These are phyloP conservation scores for Daubentonia madagascariensis DNA, from an alignment of 2,113 vertebrate genomes.

Conservation along the genomic window DNA sequence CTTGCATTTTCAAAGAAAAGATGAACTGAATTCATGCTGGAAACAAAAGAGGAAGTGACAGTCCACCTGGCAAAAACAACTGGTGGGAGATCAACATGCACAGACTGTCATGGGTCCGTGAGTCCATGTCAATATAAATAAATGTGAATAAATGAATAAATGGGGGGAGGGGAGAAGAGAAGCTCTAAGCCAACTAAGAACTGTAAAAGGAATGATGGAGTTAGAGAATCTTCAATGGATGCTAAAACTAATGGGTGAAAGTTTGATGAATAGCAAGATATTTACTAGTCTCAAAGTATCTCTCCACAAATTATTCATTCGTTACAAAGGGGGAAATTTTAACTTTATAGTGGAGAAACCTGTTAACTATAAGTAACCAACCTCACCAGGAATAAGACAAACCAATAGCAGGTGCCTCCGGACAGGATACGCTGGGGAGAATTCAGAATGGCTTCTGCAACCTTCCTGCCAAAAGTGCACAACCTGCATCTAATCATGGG, in stretches of 20 bases:
- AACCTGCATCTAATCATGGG: neutral
- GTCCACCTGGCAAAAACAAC: neutral
- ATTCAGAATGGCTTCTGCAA: neutral
- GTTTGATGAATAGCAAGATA: neutral
- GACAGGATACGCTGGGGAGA: accelerated
- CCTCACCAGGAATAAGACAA: neutral
- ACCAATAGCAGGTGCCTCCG: neutral
- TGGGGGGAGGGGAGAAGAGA: neutral
- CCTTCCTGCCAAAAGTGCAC: neutral
- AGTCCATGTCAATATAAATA: neutral
- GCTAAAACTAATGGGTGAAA: neutral
- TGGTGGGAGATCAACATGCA: neutral
- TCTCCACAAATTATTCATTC: neutral
- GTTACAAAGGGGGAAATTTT: neutral
- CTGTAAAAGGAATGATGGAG: too few species aligned
- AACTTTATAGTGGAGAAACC: neutral
- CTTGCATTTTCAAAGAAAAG: neutral
- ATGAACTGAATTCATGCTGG: neutral
- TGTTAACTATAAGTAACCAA: too few species aligned
- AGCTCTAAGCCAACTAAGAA: neutral
- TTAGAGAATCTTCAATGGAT: neutral
- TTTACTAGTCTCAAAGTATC: neutral
- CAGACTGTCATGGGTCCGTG: neutral
- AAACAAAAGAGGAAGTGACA: neutral
- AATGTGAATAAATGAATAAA: neutral